A percentile compares a stretch with the other conserved stretches of the same genome.
Evolutionary conservation across 2,113 vertebrate species (phyloP).

Genomic region (Vireo altiloquus): DNA sequence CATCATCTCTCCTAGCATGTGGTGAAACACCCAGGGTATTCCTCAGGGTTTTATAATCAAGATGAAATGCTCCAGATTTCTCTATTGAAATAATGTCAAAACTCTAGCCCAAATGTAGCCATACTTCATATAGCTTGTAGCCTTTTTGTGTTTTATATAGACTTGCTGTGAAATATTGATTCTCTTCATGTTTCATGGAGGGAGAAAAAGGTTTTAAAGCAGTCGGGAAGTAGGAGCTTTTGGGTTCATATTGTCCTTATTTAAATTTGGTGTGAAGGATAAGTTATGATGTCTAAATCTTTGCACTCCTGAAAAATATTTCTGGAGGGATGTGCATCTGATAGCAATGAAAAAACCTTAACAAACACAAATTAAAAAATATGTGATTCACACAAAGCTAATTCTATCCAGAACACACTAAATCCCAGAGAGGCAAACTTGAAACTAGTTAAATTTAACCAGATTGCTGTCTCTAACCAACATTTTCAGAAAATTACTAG

Average conservation of each 20-base stretch:
- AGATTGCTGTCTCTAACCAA: not conserved
- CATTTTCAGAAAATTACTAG: not conserved
- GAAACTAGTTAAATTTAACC: not conserved
- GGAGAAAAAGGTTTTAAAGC: not conserved
- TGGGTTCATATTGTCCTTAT: not conserved
- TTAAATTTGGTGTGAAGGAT: not conserved
- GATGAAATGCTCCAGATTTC: constrained; percentile 58
- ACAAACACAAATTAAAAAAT: constrained; percentile 8
- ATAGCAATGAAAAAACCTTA: not conserved
- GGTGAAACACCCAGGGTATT: constrained; percentile 47
- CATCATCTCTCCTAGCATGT: constrained; percentile 29
- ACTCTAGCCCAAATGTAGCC: not conserved
- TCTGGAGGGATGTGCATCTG: not conserved
- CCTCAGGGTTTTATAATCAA: constrained; percentile 51
- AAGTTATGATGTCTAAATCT: not conserved
- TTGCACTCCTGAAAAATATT: not conserved
- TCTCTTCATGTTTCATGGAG: not conserved
- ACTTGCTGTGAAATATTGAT: constrained; percentile 36
- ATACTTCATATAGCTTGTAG: not conserved
- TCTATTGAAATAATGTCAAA: constrained; percentile 31
- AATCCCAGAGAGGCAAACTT: not conserved
- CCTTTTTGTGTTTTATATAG: constrained; percentile 26
- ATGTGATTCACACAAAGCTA: not conserved
- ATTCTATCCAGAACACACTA: not conserved
- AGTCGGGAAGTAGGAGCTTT: not conserved